Base-by-base conservation (phyloP, 2,113 vertebrate genomes). In the Syrmaticus mikado region DNA sequence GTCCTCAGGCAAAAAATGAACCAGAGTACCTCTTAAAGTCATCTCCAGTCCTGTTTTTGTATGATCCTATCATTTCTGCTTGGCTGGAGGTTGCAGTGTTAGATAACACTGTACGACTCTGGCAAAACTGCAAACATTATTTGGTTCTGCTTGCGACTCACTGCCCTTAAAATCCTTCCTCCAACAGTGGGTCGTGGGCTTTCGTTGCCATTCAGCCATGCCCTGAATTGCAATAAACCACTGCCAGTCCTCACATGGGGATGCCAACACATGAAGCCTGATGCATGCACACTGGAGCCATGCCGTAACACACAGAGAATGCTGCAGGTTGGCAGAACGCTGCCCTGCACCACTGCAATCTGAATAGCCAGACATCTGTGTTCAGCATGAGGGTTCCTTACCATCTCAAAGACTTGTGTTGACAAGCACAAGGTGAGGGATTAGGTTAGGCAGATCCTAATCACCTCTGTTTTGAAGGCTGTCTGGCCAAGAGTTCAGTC, bases 361-460 rank as follows among this genome's bases (percentile, higher is more conserved):
- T 72, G 28, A 75, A 48, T 0, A 90, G 65, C n/a, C n/a, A 43
- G 87, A 79, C 4, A 8, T 3, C 18, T 10, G 0, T 6, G n/a
- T 71, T 66, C 55, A 87, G 41, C 16, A 32, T 1, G 1, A 85
- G 38, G 22, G 27, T 60, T 91, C 87, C 30, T 36, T 1, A 43
- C 8, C 34, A 36, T 18, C 61, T 32, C 38, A 34, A 38, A 64
- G 60, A 0, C 0, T 4, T 6, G 24, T 20, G 16, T 0, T 0
- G 55, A 28, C 0, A 0, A 0, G 24, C 0, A 0, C 10, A 8
- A 28, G 25, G 70, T 24, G 66, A 10, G 32, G 32, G 6, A 1
- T 7, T 53, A 18, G 55, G 52, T n/a, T n/a, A 79, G 20, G 8
- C 61, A 71, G 38, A 68, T n/a, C 75, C 65, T 20, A 18, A 2